phyloP scores from a whole-genome alignment of 2,888 invertebrate genomes.

The Gastracanthus pulcherrimus region DNA sequence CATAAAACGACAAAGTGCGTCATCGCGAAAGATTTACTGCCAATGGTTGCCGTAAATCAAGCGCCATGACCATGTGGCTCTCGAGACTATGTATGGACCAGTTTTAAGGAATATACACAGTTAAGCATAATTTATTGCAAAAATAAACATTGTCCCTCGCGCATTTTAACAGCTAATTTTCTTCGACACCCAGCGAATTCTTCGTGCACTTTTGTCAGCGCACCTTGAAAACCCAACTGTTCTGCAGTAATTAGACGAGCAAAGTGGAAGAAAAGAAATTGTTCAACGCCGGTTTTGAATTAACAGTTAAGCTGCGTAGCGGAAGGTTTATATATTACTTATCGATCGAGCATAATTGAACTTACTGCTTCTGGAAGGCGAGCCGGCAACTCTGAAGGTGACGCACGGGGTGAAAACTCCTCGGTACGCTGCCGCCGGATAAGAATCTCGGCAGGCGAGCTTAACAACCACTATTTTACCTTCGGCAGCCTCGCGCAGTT shows the following conservation, averaged over 20 bases:
- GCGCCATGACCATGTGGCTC: not conserved
- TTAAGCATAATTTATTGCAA: not conserved
- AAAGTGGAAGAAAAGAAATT: not conserved
- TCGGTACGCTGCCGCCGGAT: slow-evolving; percentile 76
- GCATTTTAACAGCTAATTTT: too few relatives aligned
- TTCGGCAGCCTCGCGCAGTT: slow-evolving; percentile 86
- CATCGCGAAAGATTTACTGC: not conserved
- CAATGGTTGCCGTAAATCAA: not conserved
- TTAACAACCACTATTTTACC: slow-evolving; percentile 90
- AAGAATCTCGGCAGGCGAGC: slow-evolving; percentile 87
- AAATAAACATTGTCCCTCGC: not conserved
- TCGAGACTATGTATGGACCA: too few relatives aligned
- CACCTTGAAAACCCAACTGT: not conserved
- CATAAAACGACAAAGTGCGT: not conserved
- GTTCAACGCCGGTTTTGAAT: not conserved
- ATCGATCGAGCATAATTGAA: slow-evolving; percentile 24
- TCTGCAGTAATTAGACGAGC: not conserved
- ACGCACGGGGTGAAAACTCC: slow-evolving; percentile 90
- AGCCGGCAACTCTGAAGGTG: slow-evolving; percentile 91
- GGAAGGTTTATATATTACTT: not conserved
- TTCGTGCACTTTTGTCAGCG: too few relatives aligned
- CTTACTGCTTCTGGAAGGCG: slow-evolving; percentile 81
- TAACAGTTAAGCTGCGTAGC: not conserved
- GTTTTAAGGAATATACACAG: not conserved
- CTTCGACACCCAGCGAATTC: too few relatives aligned